Evolutionary conservation across 2,888 invertebrate species (phyloP), one percentile per base, ranked within the genome.

Genomic region (Drosophila leonis): DNA sequence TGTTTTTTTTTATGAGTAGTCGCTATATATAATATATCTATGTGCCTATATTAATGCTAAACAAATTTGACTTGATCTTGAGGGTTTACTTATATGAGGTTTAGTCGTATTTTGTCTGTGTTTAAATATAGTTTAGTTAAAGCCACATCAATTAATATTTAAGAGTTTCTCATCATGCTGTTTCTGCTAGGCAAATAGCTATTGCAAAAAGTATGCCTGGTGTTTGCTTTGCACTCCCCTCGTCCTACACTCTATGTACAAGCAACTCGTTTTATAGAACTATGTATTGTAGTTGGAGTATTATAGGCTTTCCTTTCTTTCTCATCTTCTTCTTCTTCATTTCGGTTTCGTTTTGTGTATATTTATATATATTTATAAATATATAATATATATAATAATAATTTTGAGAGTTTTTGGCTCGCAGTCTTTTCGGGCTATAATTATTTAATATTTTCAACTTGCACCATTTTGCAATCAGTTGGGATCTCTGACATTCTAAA

Each of bases 391-490:
- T 27, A 49, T 49, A 78, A 84, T 74, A 79, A 78, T 78, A 80
- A 68, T 90, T 87, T 90, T 90, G 76, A 85, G 90, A 87, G 88
- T 90, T 90, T 80, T 80, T 81, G 81, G 90, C 90, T 91, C 91
- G 80, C 90, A 90, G 90, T 90, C 90, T 91, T 90, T 82, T 90
- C 78, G 89, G 90, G 82, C 90, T 89, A 80, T 86, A 76, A 82
- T 82, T 77, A 82, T 79, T 65, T 52, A 56, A 57, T 65, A 60
- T 67, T 72, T 64, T 73, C 79, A 71, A 55, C 69, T 80, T 69
- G 56, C 70, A 67, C 63, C 56, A 66, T 62, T 54, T 65, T 63
- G 54, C 63, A 57, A 55, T 65, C 61, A 66, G 62, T 72, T 68
- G 82, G 77, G 67, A 74, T 59, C 64, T 66, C 68, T 77, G 75